Evolutionary conservation across 92 coral and sea anemone genomes (phyloP), one percentile per base, ranked within the genome.

Genomic region (Phymanthus crucifer): DNA sequence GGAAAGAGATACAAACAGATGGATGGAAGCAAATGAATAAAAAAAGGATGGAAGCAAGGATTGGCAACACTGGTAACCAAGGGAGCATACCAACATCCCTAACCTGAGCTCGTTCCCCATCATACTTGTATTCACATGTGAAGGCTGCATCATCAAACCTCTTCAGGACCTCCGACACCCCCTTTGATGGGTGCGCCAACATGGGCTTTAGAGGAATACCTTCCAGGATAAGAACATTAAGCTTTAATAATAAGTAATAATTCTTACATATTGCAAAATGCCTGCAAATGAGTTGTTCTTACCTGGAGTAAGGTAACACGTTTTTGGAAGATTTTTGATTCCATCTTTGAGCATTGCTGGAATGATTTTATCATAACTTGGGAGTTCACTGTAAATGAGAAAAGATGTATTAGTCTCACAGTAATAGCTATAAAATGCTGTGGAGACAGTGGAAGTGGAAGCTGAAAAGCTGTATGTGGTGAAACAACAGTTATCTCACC

Each of bases 61-160:
- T 21, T 69, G 19, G 27, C 23, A 34, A 1, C 0, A 57, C n/a
- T n/a, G n/a, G n/a, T n/a, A n/a, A n/a, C n/a, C n/a, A n/a, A n/a
- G n/a, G n/a, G n/a, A n/a, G n/a, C n/a, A n/a, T n/a, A n/a, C n/a
- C 24, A 19, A 66, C 68, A 66, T 79, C 14, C 36, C 93, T 75
- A 12, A 95, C 99, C 94, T 95, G 99, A 11, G 99, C 99, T 71
- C 99, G 83, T 73, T 95, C 99, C 13, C 99, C 99, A 68, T 95
- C 99, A 71, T 95, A 95, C 69, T 95, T 95, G 70, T 84, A 95
- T 83, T 95, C 99, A 82, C 99, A 95, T 10, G 99, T 95, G 79
- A 95, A 95, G 0, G 97, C 94, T 35, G 96, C 97, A 83, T 91
- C 92, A 54, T 95, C 99, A 87, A 95, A 95, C 40, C 99, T 78